A percentile compares a stretch with the other conserved stretches of the same genome.
These are phyloP conservation scores for Synanthedon formicaeformis DNA, from an alignment of 2,888 invertebrate species.

Conservation along the genomic window DNA sequence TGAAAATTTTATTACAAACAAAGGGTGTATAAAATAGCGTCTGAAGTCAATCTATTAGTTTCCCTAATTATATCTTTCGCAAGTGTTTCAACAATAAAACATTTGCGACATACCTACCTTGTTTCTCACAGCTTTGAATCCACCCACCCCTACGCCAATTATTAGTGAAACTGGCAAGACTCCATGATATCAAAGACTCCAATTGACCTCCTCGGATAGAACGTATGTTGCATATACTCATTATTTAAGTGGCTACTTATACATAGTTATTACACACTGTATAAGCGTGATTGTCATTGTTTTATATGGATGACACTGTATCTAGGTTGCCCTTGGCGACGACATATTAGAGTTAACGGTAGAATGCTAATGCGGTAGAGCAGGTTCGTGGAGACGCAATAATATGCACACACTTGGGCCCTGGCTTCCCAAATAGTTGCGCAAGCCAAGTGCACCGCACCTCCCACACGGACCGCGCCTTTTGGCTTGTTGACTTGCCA, in stretches of 20 bases:
- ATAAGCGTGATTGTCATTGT: constrained; percentile 7
- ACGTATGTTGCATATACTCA: no score
- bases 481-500: constrained; percentile 7
- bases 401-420: constrained; percentile 17
- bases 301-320: constrained; percentile 18
- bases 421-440: constrained; percentile 50
- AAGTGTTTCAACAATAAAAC: no score
- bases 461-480: constrained; percentile 27
- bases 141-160: no score
- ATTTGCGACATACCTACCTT: no score
- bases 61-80: no score
- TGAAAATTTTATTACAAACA: no score
- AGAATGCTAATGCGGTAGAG: constrained; percentile 55
- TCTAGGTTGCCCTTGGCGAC: constrained; percentile 39
- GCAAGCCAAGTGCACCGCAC: constrained; percentile 48
- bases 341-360: constrained; percentile 50
- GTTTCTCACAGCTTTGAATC: no score
- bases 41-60: no score
- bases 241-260: constrained; percentile 4
- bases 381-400: constrained; percentile 38
- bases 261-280: constrained; percentile 4
- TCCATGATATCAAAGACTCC: no score
- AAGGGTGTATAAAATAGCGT: no score
- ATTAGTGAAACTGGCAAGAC: no score
- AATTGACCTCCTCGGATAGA: no score